Conservation (phyloP, 2,797 vertebrate species). For the Luscinia megarhynchos region DNA sequence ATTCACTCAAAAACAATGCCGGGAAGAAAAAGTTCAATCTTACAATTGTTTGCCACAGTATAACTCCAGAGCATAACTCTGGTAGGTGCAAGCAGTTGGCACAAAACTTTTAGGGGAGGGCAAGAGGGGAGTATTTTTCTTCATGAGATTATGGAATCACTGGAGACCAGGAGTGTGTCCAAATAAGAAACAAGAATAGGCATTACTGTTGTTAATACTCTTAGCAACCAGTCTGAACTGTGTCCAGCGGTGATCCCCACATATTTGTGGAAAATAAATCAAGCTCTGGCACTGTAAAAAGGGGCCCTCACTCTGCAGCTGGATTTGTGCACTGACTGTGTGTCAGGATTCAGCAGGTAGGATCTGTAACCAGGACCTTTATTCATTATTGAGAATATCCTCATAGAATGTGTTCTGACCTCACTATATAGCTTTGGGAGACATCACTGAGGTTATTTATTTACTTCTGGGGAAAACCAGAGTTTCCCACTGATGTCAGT, state of each 20-base stretch:
- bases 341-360: background rate
- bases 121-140: background rate
- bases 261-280: background rate
- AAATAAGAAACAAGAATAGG: constrained; percentile 15
- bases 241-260: background rate
- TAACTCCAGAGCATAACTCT: background rate
- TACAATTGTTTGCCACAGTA: constrained; percentile 17
- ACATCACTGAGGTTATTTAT: background rate
- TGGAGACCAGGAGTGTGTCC: constrained; percentile 10
- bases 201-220: background rate
- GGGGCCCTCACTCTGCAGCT: background rate
- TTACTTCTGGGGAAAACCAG: background rate
- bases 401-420: background rate
- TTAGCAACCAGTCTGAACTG: constrained; percentile 8
- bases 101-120: background rate
- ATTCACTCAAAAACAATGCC: constrained; percentile 21
- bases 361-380: background rate
- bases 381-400: background rate
- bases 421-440: background rate
- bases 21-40: constrained; percentile 27
- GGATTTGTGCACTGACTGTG: background rate
- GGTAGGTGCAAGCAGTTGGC: constrained; percentile 13
- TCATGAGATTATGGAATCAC: constrained; percentile 18
- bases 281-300: background rate
- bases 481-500: background rate